Evolutionary conservation across 2,888 invertebrate species (phyloP), one percentile per base, ranked within the genome.

Genomic region (Taphrorychus bicolor): DNA sequence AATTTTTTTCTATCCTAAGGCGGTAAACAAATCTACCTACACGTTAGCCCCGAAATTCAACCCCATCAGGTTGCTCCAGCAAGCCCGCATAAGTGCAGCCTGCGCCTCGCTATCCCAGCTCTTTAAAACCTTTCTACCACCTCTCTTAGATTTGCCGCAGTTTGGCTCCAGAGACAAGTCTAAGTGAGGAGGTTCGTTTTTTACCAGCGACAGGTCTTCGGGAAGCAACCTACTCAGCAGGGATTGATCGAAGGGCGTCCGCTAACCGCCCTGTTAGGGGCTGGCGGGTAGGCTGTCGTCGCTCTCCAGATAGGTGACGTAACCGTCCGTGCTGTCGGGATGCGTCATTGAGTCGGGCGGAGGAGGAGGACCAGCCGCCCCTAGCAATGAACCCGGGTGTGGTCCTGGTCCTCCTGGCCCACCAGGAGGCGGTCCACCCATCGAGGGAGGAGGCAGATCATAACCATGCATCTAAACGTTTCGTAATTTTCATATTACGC

Each of bases 391-490:
- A 17, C 78, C 77, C 23, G 88, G 87, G 73, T 84, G 84, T 45
- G 84, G 85, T 24, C 88, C 87, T 45, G 84, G 85, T 24, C 88
- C 52, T 72, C 83, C 84, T 42, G 84, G 85, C 40, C 83, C 84
- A 16, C 83, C 84, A 11, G 77, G 74, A 51, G 85, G 85, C 48
- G 85, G 86, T 67, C 86, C 86, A 68, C 86, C 86, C 76, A 82
- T 77, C 22, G 81, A 78, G 17, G 82, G 82, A 7, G 82, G 82
- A 48, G 82, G 84, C 70, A 94, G 84, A 80, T 94, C 94, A 80
- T 95, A 95, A 68, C 95, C 95, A 79, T 95, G 95, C 94, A 95
- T 94, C 94, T 95, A 85, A 0, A n/a, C n/a, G n/a, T n/a, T n/a
- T n/a, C n/a, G n/a, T n/a, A n/a, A n/a, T n/a, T n/a, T n/a, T n/a